phyloP scores from a whole-genome alignment of 2,888 invertebrate species.

The Lasioglossum leucozonium region DNA sequence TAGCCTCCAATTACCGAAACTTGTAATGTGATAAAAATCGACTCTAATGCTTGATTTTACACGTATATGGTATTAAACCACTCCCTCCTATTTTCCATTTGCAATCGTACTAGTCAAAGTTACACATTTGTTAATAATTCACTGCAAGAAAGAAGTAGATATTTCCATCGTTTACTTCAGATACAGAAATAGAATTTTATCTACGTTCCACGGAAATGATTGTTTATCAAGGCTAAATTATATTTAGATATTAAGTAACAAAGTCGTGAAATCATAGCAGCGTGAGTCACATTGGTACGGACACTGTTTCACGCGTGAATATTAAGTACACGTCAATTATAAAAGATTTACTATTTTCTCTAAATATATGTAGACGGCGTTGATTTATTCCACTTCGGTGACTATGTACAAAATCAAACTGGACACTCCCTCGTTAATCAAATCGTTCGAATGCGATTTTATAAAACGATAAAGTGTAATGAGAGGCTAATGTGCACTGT shows the following conservation, averaged over 20 bases:
- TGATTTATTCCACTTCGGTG: background rate
- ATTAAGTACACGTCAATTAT: background rate
- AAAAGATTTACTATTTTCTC: background rate
- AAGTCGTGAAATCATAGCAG: background rate
- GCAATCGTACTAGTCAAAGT: too few species aligned
- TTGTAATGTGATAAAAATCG: too few species aligned
- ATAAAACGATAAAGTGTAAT: background rate
- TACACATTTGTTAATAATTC: too few species aligned
- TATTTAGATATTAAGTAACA: background rate
- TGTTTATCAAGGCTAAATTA: background rate
- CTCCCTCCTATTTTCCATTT: too few species aligned
- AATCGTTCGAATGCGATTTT: background rate
- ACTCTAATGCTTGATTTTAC: too few species aligned
- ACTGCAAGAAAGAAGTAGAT: too few species aligned
- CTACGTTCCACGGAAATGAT: background rate
- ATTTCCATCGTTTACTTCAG: background rate
- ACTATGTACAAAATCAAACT: background rate
- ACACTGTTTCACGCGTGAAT: background rate
- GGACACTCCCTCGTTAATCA: background rate
- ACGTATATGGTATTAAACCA: too few species aligned
- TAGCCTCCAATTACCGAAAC: background rate
- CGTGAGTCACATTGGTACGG: background rate
- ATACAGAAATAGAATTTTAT: background rate
- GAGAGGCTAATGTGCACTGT: background rate
- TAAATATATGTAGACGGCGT: background rate